These are phyloP conservation scores for Scaptomyza pallida DNA, from an alignment of 1,140 invertebrate species.

Conservation along the genomic window DNA sequence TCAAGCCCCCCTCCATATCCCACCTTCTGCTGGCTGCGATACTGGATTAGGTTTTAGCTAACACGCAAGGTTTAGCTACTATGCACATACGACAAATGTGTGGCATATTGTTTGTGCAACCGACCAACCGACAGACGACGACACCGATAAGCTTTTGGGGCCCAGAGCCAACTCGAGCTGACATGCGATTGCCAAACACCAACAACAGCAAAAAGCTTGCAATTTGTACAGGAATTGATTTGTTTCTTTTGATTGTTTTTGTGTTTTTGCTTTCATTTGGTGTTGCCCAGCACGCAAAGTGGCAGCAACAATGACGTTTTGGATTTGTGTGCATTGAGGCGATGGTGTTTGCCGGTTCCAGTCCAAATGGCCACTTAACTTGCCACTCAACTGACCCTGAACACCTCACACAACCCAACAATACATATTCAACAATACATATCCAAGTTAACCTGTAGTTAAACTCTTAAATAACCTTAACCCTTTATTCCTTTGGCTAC, in stretches of 20 bases:
- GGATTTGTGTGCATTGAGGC: conserved; percentile 34
- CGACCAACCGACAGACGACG: conserved; percentile 32
- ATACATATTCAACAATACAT: too few relatives aligned
- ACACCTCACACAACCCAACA: conserved; percentile 8
- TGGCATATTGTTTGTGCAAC: conserved; percentile 28
- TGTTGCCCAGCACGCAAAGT: conserved; percentile 7
- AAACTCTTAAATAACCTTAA: too few relatives aligned
- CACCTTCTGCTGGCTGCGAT: neutral
- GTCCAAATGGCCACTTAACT: conserved; percentile 16
- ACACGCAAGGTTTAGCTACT: conserved; percentile 69
- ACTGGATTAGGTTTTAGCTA: conserved; percentile 69
- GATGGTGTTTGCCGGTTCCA: conserved; percentile 27
- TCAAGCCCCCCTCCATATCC: neutral
- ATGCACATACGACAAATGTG: neutral
- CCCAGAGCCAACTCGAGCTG: conserved; percentile 13
- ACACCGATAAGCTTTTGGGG: conserved; percentile 66
- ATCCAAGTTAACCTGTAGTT: too few relatives aligned
- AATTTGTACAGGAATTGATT: conserved; percentile 70
- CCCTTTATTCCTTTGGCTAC: too few relatives aligned
- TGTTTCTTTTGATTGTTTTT: conserved; percentile 43
- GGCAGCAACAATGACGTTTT: conserved; percentile 15
- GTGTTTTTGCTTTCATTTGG: neutral
- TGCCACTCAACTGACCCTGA: conserved; percentile 32
- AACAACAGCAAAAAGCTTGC: conserved; percentile 32
- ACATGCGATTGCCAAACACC: conserved; percentile 17